Percentiles rank a stretch among this genome's conserved stretches.
Conservation (phyloP, 2,113 vertebrate species). For the Agelaius tricolor region DNA sequence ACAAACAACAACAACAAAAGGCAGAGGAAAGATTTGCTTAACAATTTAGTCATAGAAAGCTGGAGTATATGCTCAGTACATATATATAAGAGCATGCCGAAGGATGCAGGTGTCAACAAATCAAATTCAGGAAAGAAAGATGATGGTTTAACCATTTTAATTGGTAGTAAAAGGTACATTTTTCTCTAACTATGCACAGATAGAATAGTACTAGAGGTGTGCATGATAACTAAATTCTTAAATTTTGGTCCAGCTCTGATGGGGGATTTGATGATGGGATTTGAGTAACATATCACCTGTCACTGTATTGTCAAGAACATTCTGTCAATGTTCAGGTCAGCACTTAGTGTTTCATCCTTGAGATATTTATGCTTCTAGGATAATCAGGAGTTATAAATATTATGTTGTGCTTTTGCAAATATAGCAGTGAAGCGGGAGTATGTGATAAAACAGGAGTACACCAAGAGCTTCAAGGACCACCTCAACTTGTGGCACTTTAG, state of each 20-base stretch:
- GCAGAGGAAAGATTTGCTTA: not conserved
- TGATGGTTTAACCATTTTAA: not conserved
- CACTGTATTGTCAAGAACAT: not conserved
- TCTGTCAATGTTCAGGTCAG: not conserved
- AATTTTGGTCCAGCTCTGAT: not conserved
- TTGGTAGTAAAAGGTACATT: not conserved
- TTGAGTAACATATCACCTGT: not conserved
- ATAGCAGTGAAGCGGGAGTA: not conserved
- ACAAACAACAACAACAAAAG: no score
- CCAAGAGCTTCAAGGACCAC: not conserved
- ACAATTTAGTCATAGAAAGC: not conserved
- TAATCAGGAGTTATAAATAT: not conserved
- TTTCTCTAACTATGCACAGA: not conserved
- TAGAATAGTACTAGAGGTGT: not conserved
- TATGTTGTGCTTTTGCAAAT: not conserved
- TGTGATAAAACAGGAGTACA: not conserved
- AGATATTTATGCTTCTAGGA: not conserved
- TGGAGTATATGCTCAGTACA: not conserved
- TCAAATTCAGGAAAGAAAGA: not conserved
- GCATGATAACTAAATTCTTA: not conserved
- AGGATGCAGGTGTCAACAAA: not conserved
- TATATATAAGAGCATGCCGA: not conserved
- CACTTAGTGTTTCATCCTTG: not conserved
- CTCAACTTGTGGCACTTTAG: not conserved
- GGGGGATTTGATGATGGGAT: not conserved